phyloP scores from a whole-genome alignment of 2,797 vertebrate genomes.

The Cephalopachus bancanus region DNA sequence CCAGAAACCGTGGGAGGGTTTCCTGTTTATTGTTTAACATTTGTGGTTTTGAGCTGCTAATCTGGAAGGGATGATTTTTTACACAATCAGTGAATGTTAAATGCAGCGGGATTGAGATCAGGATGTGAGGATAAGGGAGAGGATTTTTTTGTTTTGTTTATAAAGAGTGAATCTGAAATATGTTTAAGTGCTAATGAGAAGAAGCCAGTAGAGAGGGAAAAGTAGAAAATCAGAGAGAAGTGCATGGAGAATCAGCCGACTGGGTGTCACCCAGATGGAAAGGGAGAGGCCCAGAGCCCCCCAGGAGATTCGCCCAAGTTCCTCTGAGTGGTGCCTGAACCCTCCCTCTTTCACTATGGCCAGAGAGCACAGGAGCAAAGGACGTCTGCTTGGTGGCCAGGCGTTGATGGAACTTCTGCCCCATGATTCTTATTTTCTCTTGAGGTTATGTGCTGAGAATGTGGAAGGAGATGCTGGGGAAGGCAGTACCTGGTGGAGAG shows the following conservation, averaged over 20 bases:
- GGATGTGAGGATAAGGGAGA: background rate
- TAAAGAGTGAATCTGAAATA: background rate
- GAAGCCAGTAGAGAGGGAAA: background rate
- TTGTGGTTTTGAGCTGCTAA: background rate
- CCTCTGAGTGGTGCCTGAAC: background rate
- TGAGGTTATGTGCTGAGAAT: constrained; percentile 6
- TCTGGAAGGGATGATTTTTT: background rate
- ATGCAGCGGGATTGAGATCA: background rate
- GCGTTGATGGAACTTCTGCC: background rate
- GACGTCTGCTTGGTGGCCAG: background rate
- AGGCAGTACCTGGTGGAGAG: background rate
- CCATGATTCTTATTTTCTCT: background rate
- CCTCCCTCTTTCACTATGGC: background rate
- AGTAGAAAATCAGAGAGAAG: background rate
- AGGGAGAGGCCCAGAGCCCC: background rate
- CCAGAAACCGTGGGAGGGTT: background rate
- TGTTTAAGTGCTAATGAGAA: constrained; percentile 62
- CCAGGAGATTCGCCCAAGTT: background rate
- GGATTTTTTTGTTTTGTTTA: constrained; percentile 37
- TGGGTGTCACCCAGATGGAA: background rate
- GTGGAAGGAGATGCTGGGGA: background rate
- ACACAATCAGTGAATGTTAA: background rate
- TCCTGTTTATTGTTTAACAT: background rate
- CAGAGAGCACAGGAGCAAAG: background rate
- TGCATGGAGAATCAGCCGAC: constrained; percentile 3